Percentiles rank a stretch among this genome's conserved stretches.
These are phyloP conservation scores for Scaptomyza reducta DNA, from an alignment of 2,888 invertebrate genomes.

Conservation along the genomic window DNA sequence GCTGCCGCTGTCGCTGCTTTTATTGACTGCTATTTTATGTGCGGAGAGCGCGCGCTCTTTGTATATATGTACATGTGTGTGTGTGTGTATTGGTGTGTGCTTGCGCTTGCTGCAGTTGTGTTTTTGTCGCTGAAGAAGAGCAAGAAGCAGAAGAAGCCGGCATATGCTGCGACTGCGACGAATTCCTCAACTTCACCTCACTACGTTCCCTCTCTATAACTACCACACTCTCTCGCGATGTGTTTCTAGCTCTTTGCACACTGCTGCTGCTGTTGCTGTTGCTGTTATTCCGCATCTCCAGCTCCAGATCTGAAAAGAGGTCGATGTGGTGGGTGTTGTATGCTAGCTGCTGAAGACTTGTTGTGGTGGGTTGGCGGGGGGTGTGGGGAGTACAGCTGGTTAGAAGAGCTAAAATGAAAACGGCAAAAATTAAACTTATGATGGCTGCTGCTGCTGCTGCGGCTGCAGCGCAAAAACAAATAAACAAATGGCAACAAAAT, in stretches of 20 bases:
- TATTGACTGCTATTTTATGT: conserved; percentile 76
- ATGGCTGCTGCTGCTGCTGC: conserved; percentile 42
- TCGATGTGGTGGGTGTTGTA: conserved; percentile 75
- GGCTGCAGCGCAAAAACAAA: conserved; percentile 33
- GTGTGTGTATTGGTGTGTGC: conserved; percentile 29
- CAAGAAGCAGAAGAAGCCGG: conserved; percentile 80
- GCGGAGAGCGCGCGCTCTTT: conserved; percentile 58
- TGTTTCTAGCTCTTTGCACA: conserved; percentile 15
- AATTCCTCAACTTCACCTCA: conserved; percentile 6
- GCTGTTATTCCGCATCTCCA: conserved; percentile 56
- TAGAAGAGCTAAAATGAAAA: conserved; percentile 65
- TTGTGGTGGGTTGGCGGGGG: conserved; percentile 10
- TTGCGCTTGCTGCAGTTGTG: conserved; percentile 60
- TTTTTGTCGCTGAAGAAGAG: conserved; percentile 62
- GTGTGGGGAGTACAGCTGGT: conserved; percentile 32
- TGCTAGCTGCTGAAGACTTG: conserved; percentile 39
- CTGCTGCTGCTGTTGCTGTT: conserved; percentile 25
- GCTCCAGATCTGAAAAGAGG: conserved; percentile 74
- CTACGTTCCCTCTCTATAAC: neutral
- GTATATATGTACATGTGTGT: conserved; percentile 30
- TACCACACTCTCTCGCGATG: neutral
- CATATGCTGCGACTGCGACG: conserved; percentile 75
- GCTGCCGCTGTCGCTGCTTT: conserved; percentile 63
- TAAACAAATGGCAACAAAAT: conserved; percentile 44
- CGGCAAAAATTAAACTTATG: conserved; percentile 69